A percentile compares a stretch with the other conserved stretches of the same genome.
Evolutionary conservation across 2,797 vertebrate genomes (phyloP).

Genomic region (Varecia variegata): DNA sequence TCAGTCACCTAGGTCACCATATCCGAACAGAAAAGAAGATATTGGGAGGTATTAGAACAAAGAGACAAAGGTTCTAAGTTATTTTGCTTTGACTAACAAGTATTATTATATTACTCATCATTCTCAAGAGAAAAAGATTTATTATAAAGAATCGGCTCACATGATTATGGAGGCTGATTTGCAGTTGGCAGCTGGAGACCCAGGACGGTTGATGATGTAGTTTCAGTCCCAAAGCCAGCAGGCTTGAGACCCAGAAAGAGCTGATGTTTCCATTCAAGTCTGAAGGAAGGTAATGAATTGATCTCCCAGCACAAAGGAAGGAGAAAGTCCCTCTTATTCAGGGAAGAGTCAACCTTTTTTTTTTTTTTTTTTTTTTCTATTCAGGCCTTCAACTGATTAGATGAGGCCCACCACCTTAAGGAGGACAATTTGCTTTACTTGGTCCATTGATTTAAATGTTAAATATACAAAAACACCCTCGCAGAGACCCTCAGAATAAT

Average conservation of each 20-base stretch:
- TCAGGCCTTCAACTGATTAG: background rate
- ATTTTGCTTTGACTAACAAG: background rate
- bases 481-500: background rate
- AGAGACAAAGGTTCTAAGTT: background rate
- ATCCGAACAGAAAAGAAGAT: background rate
- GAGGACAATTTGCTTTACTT: background rate
- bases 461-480: background rate
- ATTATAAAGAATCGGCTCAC: background rate
- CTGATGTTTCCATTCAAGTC: background rate
- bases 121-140: background rate
- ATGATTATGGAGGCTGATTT: background rate
- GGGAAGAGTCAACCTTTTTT: background rate
- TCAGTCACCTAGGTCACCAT: background rate
- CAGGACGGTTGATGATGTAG: background rate
- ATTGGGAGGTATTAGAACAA: background rate
- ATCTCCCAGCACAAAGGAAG: background rate
- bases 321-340: background rate
- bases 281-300: background rate
- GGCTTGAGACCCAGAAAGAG: background rate
- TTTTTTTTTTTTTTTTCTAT: background rate
- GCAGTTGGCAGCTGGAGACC: background rate
- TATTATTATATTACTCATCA: background rate
- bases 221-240: background rate
- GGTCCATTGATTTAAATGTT: background rate
- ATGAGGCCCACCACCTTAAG: background rate